Evolutionary conservation across 2,797 vertebrate species (phyloP).

Genomic region (Melanotaenia parkinsoni): DNA sequence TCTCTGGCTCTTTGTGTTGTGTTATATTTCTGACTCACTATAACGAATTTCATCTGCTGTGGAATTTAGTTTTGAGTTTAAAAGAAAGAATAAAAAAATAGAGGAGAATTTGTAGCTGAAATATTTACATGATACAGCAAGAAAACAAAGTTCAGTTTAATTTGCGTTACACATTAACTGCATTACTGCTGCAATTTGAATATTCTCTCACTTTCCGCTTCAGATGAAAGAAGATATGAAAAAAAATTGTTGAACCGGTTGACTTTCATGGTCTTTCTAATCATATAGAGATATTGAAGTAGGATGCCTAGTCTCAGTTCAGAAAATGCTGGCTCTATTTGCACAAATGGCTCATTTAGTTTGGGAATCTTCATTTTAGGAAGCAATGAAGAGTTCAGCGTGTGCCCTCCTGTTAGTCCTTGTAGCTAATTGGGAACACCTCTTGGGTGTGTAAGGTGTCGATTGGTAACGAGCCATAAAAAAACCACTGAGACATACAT

Average conservation of each 20-base stretch:
- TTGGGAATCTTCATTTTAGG: slow-evolving; percentile 22
- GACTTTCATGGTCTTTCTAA: slow-evolving; percentile 27
- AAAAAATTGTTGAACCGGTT: neutral
- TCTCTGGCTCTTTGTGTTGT: too few species aligned
- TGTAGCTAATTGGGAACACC: slow-evolving; percentile 29
- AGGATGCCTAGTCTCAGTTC: slow-evolving; percentile 3
- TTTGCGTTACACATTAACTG: too few species aligned
- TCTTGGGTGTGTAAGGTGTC: slow-evolving; percentile 14
- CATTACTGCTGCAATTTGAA: too few species aligned
- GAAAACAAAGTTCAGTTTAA: too few species aligned
- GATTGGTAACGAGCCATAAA: slow-evolving; percentile 24
- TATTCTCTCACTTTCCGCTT: too few species aligned
- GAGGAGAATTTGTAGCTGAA: too few species aligned
- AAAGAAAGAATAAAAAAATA: too few species aligned
- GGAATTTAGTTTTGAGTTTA: too few species aligned
- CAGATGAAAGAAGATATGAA: too few species aligned
- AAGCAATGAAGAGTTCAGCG: neutral
- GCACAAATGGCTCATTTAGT: slow-evolving; percentile 1
- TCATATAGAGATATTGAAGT: slow-evolving; percentile 44
- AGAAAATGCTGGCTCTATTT: slow-evolving; percentile 25
- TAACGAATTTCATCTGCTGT: too few species aligned
- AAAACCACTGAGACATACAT: slow-evolving; percentile 30
- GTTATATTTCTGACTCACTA: too few species aligned
- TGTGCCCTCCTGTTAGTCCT: slow-evolving; percentile 36
- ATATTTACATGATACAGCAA: too few species aligned